Evolutionary conservation across 2,113 vertebrate species (phyloP).

Genomic region (Prolemur simus): DNA sequence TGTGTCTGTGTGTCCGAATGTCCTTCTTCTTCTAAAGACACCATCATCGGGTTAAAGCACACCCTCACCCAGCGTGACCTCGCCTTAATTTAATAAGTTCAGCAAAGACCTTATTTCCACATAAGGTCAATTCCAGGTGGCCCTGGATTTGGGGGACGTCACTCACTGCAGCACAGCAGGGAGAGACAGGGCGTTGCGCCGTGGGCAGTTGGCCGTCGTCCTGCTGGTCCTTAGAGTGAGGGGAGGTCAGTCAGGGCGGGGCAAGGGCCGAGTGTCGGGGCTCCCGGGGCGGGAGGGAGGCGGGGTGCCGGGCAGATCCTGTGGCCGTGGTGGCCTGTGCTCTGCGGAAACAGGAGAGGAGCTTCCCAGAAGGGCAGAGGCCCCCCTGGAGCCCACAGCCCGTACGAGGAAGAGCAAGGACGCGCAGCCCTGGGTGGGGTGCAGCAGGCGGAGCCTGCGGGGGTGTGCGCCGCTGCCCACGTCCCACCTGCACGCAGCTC

Average conservation of each 20-base stretch:
- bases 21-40: neutral
- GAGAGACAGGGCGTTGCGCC: rapidly evolving
- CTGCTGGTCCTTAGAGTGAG: neutral
- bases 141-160: neutral
- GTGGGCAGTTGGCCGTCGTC: too few species aligned
- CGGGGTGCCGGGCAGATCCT: neutral
- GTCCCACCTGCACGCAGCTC: neutral
- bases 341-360: neutral
- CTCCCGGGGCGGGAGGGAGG: rapidly evolving
- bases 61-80: too few species aligned
- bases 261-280: neutral
- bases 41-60: rapidly evolving
- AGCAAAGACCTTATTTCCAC: neutral
- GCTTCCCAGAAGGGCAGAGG: neutral
- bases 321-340: too few species aligned
- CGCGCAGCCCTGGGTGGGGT: rapidly evolving
- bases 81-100: rapidly evolving
- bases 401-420: neutral
- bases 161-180: neutral
- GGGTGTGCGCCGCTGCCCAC: too few species aligned
- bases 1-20: too few species aligned
- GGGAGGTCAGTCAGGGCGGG: too few species aligned
- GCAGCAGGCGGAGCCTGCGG: neutral
- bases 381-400: neutral
- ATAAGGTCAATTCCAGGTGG: neutral